phyloP scores from a whole-genome alignment of 64 coral and sea anemone genomes.

The Pocillopora damicornis region DNA sequence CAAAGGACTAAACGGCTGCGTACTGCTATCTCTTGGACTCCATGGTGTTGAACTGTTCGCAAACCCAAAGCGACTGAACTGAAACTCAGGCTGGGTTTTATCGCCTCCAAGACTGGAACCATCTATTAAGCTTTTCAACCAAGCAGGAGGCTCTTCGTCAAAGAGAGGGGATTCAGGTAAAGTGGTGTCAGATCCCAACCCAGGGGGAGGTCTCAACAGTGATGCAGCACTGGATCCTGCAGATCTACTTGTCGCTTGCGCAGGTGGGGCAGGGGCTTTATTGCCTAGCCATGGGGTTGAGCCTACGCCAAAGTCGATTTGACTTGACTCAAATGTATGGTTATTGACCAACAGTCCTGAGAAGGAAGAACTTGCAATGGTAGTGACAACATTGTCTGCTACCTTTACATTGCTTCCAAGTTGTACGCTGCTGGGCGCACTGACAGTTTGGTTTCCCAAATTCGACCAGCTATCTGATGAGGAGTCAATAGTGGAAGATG shows the following conservation, averaged over 20 bases:
- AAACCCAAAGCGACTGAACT: slow-evolving; percentile 82
- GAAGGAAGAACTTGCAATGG: not conserved
- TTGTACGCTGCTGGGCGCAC: not conserved
- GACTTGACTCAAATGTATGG: slow-evolving; percentile 10
- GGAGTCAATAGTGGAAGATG: slow-evolving; percentile 21
- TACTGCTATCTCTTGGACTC: slow-evolving; percentile 64
- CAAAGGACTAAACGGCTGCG: slow-evolving; percentile 50
- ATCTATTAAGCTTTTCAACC: slow-evolving; percentile 77
- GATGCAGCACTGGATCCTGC: slow-evolving; percentile 10
- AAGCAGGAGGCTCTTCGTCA: slow-evolving; percentile 62
- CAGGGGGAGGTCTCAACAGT: slow-evolving; percentile 81
- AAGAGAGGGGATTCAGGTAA: slow-evolving; percentile 53
- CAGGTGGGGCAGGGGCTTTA: slow-evolving; percentile 26
- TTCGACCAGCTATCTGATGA: slow-evolving; percentile 14
- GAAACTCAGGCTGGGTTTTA: slow-evolving; percentile 51
- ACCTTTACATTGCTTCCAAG: not conserved
- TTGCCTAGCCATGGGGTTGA: slow-evolving; percentile 68
- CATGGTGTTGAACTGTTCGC: slow-evolving; percentile 55
- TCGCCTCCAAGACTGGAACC: slow-evolving; percentile 11
- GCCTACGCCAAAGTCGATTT: slow-evolving; percentile 2
- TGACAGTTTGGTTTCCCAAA: not conserved
- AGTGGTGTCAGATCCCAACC: slow-evolving; percentile 47
- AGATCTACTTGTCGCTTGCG: slow-evolving; percentile 19
- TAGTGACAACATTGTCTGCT: not conserved
- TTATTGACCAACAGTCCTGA: not conserved